Evolutionary conservation across 2,113 vertebrate genomes (phyloP).

Genomic region (Phocoena sinus): DNA sequence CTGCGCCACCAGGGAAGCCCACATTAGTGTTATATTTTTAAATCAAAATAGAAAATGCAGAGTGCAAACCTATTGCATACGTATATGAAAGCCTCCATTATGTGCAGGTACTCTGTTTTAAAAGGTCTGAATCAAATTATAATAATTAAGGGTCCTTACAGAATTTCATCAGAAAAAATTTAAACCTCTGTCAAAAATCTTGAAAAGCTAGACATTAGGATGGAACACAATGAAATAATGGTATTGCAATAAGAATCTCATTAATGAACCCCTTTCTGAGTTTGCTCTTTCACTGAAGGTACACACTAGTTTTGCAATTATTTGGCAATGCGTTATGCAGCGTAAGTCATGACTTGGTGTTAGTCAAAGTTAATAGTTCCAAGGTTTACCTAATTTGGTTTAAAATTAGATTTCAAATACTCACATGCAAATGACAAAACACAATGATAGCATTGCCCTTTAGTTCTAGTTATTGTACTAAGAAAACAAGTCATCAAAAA

Average conservation of each 20-base stretch:
- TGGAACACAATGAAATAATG: background rate
- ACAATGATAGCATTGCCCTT: background rate
- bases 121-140: background rate
- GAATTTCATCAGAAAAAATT: background rate
- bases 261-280: background rate
- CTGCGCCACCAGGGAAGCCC: too few species aligned
- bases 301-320: background rate
- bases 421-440: conserved; percentile 9
- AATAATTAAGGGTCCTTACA: background rate
- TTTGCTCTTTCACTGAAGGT: background rate
- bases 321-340: background rate
- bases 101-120: background rate
- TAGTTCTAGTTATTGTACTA: background rate
- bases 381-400: conserved; percentile 27
- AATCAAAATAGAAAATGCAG: background rate
- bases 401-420: conserved; percentile 27
- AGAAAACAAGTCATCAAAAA: background rate
- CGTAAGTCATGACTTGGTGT: background rate
- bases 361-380: background rate
- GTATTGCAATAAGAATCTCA: background rate
- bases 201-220: background rate
- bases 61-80: background rate
- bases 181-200: conserved; percentile 15
- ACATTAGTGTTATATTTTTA: background rate
- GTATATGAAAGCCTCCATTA: background rate